These are phyloP conservation scores for Streptopelia turtur DNA, from an alignment of 2,797 vertebrate species.

Conservation along the genomic window DNA sequence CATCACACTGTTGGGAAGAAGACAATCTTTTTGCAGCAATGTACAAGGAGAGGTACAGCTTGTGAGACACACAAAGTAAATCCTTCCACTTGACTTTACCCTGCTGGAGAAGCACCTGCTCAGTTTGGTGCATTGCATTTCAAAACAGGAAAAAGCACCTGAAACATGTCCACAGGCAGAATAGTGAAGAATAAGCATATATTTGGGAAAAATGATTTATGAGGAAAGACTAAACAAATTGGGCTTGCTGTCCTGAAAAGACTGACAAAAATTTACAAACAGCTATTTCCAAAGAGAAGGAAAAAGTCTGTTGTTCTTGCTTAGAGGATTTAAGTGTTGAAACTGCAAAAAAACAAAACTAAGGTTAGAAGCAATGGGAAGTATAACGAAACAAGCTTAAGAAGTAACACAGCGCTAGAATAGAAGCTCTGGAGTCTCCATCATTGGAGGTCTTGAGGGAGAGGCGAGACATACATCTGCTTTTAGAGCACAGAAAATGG, in stretches of 20 bases:
- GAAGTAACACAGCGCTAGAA: background rate
- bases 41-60: background rate
- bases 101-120: background rate
- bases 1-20: background rate
- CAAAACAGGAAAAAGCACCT: background rate
- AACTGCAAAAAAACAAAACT: background rate
- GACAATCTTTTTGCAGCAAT: background rate
- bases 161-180: background rate
- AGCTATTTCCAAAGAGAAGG: background rate
- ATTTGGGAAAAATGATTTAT: background rate
- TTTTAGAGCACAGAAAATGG: background rate
- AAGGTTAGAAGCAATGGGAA: background rate
- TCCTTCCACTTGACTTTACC: background rate
- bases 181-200: background rate
- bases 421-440: background rate
- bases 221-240: background rate
- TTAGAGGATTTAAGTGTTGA: background rate
- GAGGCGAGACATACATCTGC: background rate
- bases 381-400: background rate
- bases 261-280: background rate
- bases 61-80: background rate
- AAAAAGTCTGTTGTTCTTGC: background rate
- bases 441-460: background rate
- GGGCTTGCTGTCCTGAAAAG: background rate
- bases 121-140: background rate